A percentile compares a stretch with the other conserved stretches of the same genome.
These are phyloP conservation scores for Trematomus loennbergii DNA, from an alignment of 2,113 vertebrate genomes.

Conservation along the genomic window DNA sequence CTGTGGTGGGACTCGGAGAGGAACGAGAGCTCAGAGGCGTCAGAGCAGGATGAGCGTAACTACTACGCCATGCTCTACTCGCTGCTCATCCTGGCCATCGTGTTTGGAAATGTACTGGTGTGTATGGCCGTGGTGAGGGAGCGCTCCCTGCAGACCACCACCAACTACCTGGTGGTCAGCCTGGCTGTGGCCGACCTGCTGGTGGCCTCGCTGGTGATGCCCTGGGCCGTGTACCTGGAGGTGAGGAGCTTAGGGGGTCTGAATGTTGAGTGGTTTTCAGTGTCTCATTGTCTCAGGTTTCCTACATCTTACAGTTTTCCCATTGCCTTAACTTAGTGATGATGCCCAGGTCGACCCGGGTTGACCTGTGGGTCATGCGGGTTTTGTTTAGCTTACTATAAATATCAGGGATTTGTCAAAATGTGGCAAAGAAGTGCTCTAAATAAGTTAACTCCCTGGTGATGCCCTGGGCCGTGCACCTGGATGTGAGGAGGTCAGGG, in stretches of 20 bases:
- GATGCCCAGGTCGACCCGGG: too few species aligned
- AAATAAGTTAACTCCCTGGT: too few species aligned
- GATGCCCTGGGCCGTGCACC: too few species aligned
- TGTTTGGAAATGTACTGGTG: conserved; percentile 93
- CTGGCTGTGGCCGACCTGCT: conserved; percentile 93
- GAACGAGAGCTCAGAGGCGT: conserved; percentile 79
- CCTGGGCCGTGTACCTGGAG: conserved; percentile 96
- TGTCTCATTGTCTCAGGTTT: too few species aligned
- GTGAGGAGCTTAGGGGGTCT: conserved; percentile 78
- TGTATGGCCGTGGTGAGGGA: conserved; percentile 92
- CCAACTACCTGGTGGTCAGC: conserved; percentile 96
- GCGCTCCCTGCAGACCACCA: conserved; percentile 91
- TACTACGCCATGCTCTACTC: conserved; percentile 93
- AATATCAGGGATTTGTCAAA: too few species aligned
- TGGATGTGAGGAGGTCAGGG: too few species aligned
- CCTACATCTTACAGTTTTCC: too few species aligned
- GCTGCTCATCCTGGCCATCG: conserved; percentile 90
- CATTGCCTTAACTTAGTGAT: too few species aligned
- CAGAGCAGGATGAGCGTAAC: conserved; percentile 70
- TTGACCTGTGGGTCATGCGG: too few species aligned
- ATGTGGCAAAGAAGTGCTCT: too few species aligned
- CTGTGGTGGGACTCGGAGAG: conserved; percentile 64
- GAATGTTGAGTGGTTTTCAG: too few species aligned
- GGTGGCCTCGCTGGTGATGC: conserved; percentile 95
- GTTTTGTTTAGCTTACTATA: too few species aligned